Base-by-base conservation (phyloP, 2,797 vertebrate species). In the Bovichtus diacanthus region DNA sequence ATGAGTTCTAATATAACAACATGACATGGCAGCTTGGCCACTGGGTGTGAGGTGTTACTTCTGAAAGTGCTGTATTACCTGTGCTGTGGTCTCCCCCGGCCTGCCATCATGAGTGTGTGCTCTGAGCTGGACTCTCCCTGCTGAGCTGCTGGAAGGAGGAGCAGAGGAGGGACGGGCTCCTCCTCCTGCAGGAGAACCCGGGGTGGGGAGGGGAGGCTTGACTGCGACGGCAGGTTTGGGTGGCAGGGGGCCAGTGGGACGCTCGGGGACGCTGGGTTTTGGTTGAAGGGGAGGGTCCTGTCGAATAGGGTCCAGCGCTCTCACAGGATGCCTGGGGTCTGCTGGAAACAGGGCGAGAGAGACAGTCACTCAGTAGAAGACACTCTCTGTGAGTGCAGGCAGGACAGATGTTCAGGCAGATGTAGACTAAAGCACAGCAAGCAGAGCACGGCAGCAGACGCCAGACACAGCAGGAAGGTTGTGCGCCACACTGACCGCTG, bases 181-280 rank as follows among this genome's bases (percentile, higher is more conserved):
- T 39, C 70, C 70, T 60, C 71, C 83, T 31, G 49, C 68, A 21
- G 73, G 46, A 59, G 69, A 73, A 47, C 70, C 38, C 5, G 89
- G 88, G 36, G 60, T 74, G 1, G 88, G 76, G 6, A 90, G 68
- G 9, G 87, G 70, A 23, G 92, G 88, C 64, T 90, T 93, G 59
- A 92, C 87, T 46, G 90, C 81, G 0, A 94, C 58, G 6, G 78
- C 55, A 18, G 94, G 94, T 88, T 94, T 95, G 29, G 93, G 92
- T n/a, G 92, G 89, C 55, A 94, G 84, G 7, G 88, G 90, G n/a
- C 90, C 90, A 3, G 76, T 3, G 3, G 93, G 88, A 19, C 89
- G 90, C 9, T 93, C 94, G 0, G 89, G 86, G 43, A 91, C n/a
- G 16, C 60, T n/a, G 0, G 93, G 94, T 44, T 90, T 94, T 7